A percentile compares a stretch with the other conserved stretches of the same genome.
These are phyloP conservation scores for Cherax destructor DNA, from an alignment of 1,140 invertebrate species.

Conservation along the genomic window DNA sequence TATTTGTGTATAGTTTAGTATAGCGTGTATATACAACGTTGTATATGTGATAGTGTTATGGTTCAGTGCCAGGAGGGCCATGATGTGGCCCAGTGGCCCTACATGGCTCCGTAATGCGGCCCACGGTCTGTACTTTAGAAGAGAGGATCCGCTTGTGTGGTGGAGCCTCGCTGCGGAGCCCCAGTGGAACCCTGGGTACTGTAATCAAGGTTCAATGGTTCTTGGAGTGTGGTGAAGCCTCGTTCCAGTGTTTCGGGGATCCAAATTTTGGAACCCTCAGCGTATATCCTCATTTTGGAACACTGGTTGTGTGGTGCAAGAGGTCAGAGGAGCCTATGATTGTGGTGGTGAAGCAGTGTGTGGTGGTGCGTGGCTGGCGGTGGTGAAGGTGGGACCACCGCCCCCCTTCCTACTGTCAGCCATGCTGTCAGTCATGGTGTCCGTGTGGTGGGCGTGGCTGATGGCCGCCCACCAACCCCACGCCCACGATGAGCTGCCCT, in stretches of 20 bases:
- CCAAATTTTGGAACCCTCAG: not conserved
- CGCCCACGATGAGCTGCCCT: conserved; percentile 14
- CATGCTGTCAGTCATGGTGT: conserved; percentile 71
- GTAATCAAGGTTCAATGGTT: too few species aligned
- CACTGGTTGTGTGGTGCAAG: too few species aligned
- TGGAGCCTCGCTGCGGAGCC: not conserved
- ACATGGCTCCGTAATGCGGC: not conserved
- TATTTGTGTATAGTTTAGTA: too few species aligned
- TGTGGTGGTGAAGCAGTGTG: not conserved
- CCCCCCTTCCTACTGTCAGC: not conserved
- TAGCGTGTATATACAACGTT: too few species aligned
- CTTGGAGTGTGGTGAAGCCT: too few species aligned
- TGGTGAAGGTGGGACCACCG: not conserved
- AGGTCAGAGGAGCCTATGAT: not conserved
- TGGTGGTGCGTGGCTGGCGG: not conserved
- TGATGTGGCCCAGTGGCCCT: not conserved
- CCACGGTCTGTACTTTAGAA: not conserved
- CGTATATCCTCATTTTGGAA: not conserved
- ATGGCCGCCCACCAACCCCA: conserved; percentile 43
- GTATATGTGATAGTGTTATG: too few species aligned
- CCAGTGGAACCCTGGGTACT: too few species aligned
- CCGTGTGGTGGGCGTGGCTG: conserved; percentile 70
- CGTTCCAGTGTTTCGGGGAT: not conserved
- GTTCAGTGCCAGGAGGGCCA: not conserved
- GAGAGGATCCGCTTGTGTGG: not conserved